These are phyloP conservation scores for Ethmia dodecea DNA, from an alignment of 2,888 invertebrate species.

Conservation along the genomic window DNA sequence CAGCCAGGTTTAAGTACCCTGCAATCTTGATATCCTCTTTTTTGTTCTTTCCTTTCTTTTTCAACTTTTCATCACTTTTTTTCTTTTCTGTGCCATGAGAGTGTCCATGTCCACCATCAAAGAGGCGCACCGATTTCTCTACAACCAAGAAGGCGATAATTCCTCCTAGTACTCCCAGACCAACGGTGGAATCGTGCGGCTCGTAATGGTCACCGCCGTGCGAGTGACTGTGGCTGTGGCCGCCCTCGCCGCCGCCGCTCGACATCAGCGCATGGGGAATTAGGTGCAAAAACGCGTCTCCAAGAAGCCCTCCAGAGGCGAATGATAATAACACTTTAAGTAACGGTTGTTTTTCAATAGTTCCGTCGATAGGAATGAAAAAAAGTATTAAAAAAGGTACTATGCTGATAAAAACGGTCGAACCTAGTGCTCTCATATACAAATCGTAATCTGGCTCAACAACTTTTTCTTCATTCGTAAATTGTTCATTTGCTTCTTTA, in stretches of 20 bases:
- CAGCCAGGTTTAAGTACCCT: slow-evolving; percentile 97
- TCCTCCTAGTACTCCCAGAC: slow-evolving; percentile 95
- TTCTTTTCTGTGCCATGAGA: slow-evolving; percentile 77
- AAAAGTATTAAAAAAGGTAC: slow-evolving; percentile 96
- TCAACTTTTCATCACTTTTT: slow-evolving; percentile 56
- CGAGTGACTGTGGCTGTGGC: slow-evolving; percentile 72
- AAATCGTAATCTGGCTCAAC: slow-evolving; percentile 59
- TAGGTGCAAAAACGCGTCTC: slow-evolving; percentile 98
- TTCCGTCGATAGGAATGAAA: slow-evolving; percentile 94
- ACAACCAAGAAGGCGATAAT: slow-evolving; percentile 95
- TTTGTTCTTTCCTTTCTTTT: slow-evolving; percentile 52
- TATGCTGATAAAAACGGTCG: slow-evolving; percentile 95
- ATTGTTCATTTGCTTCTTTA: slow-evolving; percentile 74
- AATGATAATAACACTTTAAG: slow-evolving; percentile 94
- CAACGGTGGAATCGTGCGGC: slow-evolving; percentile 91
- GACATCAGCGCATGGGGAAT: slow-evolving; percentile 94
- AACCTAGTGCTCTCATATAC: slow-evolving; percentile 91
- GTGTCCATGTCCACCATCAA: slow-evolving; percentile 91
- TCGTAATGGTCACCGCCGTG: slow-evolving; percentile 67
- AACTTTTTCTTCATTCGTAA: slow-evolving; percentile 63
- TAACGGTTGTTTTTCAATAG: slow-evolving; percentile 88
- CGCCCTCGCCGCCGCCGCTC: slow-evolving; percentile 52
- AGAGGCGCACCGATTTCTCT: slow-evolving; percentile 93
- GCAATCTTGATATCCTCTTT: slow-evolving; percentile 68
- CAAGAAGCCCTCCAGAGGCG: slow-evolving; percentile 96